A percentile compares a stretch with the other conserved stretches of the same genome.
Conservation (phyloP, 2,113 vertebrate genomes). For the Pogonocichla stellata region DNA sequence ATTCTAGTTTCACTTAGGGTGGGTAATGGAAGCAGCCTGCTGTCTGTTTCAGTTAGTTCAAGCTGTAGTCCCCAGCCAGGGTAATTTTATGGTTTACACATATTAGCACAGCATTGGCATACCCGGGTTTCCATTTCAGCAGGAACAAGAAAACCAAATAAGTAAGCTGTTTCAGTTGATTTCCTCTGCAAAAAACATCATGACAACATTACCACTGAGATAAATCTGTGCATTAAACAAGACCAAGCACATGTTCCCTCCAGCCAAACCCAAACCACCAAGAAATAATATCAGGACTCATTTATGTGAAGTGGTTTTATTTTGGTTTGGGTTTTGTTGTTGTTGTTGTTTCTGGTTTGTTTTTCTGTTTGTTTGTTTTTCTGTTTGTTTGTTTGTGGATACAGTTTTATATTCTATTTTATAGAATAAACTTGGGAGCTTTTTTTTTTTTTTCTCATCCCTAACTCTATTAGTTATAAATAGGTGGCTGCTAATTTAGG, state of each 20-base stretch:
- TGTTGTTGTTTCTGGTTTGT: neutral
- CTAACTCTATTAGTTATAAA: neutral
- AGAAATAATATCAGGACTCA: neutral
- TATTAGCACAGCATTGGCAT: neutral
- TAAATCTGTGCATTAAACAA: neutral
- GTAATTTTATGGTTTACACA: neutral
- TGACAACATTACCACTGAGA: neutral
- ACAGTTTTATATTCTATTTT: neutral
- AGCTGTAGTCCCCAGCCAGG: neutral
- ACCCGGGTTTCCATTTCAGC: neutral
- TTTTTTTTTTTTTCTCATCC: neutral
- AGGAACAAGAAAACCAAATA: conserved; percentile 3
- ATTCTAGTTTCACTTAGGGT: neutral
- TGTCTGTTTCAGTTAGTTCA: neutral
- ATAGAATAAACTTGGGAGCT: neutral
- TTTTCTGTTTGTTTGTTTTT: too few species aligned
- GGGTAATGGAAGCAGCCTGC: neutral
- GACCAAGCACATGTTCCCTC: neutral
- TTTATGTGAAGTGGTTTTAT: neutral
- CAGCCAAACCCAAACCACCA: neutral
- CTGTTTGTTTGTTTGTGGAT: neutral
- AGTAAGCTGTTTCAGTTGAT: neutral
- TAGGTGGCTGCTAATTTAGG: neutral
- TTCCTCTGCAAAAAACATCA: neutral
- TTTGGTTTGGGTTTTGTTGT: neutral